Evolutionary conservation across 1,140 invertebrate species (phyloP), one percentile per base, ranked within the genome.

Genomic region (Mylabris phalerata): DNA sequence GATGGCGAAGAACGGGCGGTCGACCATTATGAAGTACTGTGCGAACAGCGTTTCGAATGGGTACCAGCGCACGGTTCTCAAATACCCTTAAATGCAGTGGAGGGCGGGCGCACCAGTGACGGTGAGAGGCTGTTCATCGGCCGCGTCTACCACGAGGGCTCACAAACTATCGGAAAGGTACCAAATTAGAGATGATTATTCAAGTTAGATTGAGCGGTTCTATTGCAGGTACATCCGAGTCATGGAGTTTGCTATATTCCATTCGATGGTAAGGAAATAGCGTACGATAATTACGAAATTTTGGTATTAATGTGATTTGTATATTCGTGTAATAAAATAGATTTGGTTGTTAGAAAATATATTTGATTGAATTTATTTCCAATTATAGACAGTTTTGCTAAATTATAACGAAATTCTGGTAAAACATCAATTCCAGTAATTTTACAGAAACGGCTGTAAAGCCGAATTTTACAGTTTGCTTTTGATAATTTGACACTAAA

Each of bases 181-280:
- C 19, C 19, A 0, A 19, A 50, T 5, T 44, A 9, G n/a, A 38
- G 4, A 19, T 41, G 2, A 45, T 45, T 45, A 10, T 7, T 19
- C 6, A 1, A 7, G 39, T 40, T 7, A 40, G 39, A 40, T 40
- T 40, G 39, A 40, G 13, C 11, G 25, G 6, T 6, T 9, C 26
- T 52, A 13, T 63, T 70, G 13, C 62, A 81, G 79, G 69, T 85
- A 5, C 82, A 84, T 60, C 75, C 77, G 0, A 79, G 80, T 40
- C 86, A 88, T 60, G 81, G 80, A 3, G 78, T 78, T 44, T 80
- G 84, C 50, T 89, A 88, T 75, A 85, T 89, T 65, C 80, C 86
- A 6, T 88, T 79, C 66, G 83, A 74, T 9, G 82, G 84, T 2
- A 74, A 82, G 50, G 87, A 89, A 70, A 62, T 80, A 13, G 73